Conservation (phyloP, 2,888 invertebrate genomes). For the Zygogramma bicolorata region DNA sequence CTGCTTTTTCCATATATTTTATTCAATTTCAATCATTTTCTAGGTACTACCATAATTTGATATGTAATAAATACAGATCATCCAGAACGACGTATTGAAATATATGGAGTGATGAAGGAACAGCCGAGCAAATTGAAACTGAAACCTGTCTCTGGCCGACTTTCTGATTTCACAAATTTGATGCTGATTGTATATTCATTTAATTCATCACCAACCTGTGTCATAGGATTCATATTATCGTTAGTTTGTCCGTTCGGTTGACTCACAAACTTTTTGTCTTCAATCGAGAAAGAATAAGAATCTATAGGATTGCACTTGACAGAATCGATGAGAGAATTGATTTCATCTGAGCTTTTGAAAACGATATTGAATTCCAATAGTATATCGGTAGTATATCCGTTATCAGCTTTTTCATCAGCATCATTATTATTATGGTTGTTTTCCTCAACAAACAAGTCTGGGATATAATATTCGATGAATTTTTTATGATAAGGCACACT, state of each 20-base stretch:
- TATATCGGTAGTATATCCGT: too few relatives aligned
- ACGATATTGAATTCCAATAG: too few relatives aligned
- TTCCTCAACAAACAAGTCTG: neutral
- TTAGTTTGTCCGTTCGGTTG: too few relatives aligned
- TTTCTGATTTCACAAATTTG: neutral
- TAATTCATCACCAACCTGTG: neutral
- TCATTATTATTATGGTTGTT: too few relatives aligned
- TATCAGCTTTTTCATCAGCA: too few relatives aligned
- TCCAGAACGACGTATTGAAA: neutral
- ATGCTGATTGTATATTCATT: neutral
- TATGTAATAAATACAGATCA: neutral
- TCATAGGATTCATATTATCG: neutral
- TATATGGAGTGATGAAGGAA: neutral
- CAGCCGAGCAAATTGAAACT: neutral
- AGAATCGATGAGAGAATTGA: too few relatives aligned
- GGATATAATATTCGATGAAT: neutral
- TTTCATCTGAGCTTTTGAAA: too few relatives aligned
- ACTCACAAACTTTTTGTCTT: too few relatives aligned
- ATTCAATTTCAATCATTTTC: neutral
- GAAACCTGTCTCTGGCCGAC: neutral
- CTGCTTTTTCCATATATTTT: too few relatives aligned
- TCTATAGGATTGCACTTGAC: too few relatives aligned
- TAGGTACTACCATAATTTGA: too few relatives aligned
- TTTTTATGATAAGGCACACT: neutral
- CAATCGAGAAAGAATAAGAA: too few relatives aligned